Base-by-base conservation (phyloP, 2,888 invertebrate genomes). In the Polydrusus pterygomalis region DNA sequence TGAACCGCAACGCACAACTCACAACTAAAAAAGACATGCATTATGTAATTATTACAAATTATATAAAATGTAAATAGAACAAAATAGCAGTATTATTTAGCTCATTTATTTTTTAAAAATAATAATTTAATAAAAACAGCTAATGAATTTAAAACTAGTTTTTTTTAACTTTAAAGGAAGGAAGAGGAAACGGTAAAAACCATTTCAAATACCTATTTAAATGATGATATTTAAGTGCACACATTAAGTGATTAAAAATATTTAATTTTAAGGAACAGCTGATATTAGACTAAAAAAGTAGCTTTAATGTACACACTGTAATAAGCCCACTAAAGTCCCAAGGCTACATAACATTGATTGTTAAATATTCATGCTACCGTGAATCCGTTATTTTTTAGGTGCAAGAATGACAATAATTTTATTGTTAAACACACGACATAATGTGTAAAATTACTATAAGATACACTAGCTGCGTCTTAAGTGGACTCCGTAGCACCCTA, bases 331-430 rank as follows among this genome's bases (percentile, higher is more conserved):
- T 51, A 70, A 25, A 34, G 43, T 70, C 20, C 54, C 64, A 71
- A 71, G 64, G 63, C n/a, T 54, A 63, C 40, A 40, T 71, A 54
- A 64, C 40, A 64, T 71, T 71, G 43, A 71, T 71, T 70, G 70
- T 60, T 64, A 34, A 64, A 43, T 45, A 71, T 56, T 54, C 71
- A 64, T 40, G 56, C 17, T 56, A 64, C 63, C 71, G 71, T 71
- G 64, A 71, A 71, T 71, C 71, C 71, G 71, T 56, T 51, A 47
- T 47, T 62, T 70, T 20, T 71, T 71, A 9, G 25, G n/a, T 38
- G 58, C 10, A 17, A 38, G 15, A 60, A 60, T 8, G 17, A 60
- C 13, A 60, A 51, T 20, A 20, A n/a, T n/a, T 18, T 54, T 13
- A 38, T 30, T 1, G 38, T 40, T 17, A 11, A 60, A 11, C 2